phyloP scores from a whole-genome alignment of 2,113 vertebrate genomes.

The Haemorhous mexicanus region DNA sequence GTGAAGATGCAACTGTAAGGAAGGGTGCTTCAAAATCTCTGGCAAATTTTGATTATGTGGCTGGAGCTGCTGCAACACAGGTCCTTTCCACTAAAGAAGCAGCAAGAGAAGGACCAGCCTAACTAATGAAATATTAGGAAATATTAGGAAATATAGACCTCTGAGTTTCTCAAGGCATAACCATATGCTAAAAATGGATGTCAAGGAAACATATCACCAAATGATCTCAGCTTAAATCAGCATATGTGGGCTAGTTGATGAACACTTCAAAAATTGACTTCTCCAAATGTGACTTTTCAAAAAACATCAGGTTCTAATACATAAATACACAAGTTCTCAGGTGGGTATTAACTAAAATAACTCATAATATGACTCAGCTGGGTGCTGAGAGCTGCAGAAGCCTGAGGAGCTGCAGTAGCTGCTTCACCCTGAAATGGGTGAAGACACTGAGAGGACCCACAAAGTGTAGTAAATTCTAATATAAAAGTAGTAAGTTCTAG shows the following conservation, averaged over 20 bases:
- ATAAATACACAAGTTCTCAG: not conserved
- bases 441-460: not conserved
- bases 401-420: not conserved
- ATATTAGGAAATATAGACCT: not conserved
- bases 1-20: not conserved
- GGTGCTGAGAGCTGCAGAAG: not conserved
- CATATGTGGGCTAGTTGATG: not conserved
- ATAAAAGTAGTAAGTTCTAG: not conserved
- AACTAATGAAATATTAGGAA: not conserved
- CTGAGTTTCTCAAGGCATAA: not conserved
- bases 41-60: not conserved
- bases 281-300: not conserved
- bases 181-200: not conserved
- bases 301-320: not conserved
- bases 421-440: not conserved
- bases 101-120: not conserved
- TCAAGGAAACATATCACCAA: not conserved
- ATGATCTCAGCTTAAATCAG: not conserved
- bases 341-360: not conserved
- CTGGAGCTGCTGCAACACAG: not conserved
- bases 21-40: not conserved
- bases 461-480: not conserved
- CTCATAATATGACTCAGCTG: not conserved
- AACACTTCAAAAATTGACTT: not conserved
- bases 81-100: not conserved